A percentile compares a stretch with the other conserved stretches of the same genome.
phyloP scores from a whole-genome alignment of 2,888 invertebrate species.

The Antitype chi region DNA sequence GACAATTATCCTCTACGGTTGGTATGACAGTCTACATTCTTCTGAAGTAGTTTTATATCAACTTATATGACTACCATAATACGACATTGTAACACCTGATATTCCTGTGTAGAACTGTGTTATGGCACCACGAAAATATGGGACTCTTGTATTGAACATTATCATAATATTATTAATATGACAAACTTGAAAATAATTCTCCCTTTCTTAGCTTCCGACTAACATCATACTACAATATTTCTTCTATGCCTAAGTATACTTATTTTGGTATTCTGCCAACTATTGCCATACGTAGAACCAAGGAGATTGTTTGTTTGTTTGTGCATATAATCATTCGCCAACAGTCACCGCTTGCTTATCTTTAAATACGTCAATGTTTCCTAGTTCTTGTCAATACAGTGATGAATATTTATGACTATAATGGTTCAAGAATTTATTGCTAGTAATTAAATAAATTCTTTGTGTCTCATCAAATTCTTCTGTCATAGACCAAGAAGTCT shows the following conservation, averaged over 20 bases:
- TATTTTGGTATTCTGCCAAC: slow-evolving; percentile 59
- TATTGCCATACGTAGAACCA: slow-evolving; percentile 16
- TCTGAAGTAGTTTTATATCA: neutral
- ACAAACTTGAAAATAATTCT: neutral
- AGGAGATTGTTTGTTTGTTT: slow-evolving; percentile 34
- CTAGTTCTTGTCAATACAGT: slow-evolving; percentile 47
- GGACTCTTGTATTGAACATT: neutral
- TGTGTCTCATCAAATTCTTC: slow-evolving; percentile 5
- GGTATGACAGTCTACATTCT: neutral
- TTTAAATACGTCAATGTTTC: slow-evolving; percentile 41
- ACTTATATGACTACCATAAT: neutral
- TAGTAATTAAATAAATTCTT: slow-evolving; percentile 2
- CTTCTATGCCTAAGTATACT: neutral
- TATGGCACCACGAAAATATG: neutral
- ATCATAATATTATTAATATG: no score
- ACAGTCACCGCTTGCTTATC: slow-evolving; percentile 43
- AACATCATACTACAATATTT: slow-evolving; percentile 10
- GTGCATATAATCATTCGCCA: slow-evolving; percentile 30
- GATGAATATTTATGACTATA: slow-evolving; percentile 28
- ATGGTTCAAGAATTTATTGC: slow-evolving; percentile 25
- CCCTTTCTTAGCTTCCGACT: neutral
- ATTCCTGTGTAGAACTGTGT: neutral
- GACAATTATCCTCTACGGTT: neutral
- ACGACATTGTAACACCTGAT: neutral
- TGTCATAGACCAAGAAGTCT: no score